These are phyloP conservation scores for Pterostichus madidus DNA, from an alignment of 2,888 invertebrate genomes.

Conservation along the genomic window DNA sequence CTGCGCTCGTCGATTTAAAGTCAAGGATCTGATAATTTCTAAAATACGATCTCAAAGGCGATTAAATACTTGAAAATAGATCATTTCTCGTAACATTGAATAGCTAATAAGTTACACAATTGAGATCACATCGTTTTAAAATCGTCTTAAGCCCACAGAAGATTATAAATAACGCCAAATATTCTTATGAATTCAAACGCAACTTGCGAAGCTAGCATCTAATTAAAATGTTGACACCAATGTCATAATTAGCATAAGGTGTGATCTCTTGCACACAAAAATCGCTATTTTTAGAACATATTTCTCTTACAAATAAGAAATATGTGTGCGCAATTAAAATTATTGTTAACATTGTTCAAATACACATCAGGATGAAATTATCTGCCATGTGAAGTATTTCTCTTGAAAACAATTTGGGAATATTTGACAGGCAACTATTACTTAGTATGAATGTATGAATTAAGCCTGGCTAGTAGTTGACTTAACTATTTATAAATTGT, in stretches of 20 bases:
- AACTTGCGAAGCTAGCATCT: neutral
- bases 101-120: neutral
- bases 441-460: too few species aligned
- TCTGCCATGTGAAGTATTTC: too few species aligned
- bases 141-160: conserved; percentile 13
- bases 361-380: too few species aligned
- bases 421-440: too few species aligned
- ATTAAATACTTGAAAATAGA: conserved; percentile 35
- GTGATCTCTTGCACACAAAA: conserved; percentile 19
- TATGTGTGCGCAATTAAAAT: too few species aligned
- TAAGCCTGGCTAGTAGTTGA: too few species aligned
- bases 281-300: conserved; percentile 28
- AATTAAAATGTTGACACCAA: conserved; percentile 50
- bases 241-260: conserved; percentile 53
- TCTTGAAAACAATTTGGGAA: too few species aligned
- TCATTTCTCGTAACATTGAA: conserved; percentile 16
- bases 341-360: too few species aligned
- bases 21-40: conserved; percentile 40
- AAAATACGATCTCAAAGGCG: conserved; percentile 26
- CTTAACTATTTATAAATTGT: too few species aligned
- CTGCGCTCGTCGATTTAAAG: conserved; percentile 37
- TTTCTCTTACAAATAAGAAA: neutral
- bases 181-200: neutral
- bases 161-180: conserved; percentile 10
- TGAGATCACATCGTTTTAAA: conserved; percentile 14